Conservation (phyloP, 1,140 invertebrate genomes). For the Penaeus indicus region DNA sequence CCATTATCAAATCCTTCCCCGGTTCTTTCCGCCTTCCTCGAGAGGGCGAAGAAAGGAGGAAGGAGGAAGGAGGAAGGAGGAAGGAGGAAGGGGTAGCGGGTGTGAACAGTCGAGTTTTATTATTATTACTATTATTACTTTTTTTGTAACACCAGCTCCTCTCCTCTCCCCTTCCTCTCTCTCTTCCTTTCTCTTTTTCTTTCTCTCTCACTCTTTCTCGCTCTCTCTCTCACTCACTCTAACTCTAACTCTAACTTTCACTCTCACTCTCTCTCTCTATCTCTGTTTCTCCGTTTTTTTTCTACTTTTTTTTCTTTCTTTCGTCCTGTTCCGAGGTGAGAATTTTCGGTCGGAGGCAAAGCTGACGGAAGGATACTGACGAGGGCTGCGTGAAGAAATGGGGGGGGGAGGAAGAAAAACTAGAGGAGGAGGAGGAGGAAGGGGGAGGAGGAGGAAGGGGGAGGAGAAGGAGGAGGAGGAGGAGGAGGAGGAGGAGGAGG, state of each 20-base stretch:
- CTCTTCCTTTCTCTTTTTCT: neutral
- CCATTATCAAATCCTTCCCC: no score
- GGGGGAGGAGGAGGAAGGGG: neutral
- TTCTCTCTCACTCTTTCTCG: slow-evolving; percentile 13
- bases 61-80: neutral
- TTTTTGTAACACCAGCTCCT: no score
- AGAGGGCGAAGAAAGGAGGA: neutral
- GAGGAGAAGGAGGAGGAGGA: neutral
- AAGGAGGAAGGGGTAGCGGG: neutral
- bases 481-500: neutral
- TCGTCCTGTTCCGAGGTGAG: no score
- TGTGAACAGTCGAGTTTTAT: neutral
- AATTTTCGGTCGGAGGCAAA: no score
- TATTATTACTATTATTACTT: no score
- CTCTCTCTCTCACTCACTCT: neutral
- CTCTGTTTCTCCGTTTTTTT: no score
- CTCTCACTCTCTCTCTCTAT: no score
- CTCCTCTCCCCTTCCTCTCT: no score
- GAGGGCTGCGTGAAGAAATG: neutral
- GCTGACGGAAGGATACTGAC: neutral
- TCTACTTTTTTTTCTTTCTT: no score
- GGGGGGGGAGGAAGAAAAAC: neutral
- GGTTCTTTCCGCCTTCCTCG: neutral
- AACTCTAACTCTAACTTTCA: no score
- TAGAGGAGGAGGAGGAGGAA: neutral